These are phyloP conservation scores for Trissolcus japonicus DNA, from an alignment of 2,888 invertebrate species.

Conservation along the genomic window DNA sequence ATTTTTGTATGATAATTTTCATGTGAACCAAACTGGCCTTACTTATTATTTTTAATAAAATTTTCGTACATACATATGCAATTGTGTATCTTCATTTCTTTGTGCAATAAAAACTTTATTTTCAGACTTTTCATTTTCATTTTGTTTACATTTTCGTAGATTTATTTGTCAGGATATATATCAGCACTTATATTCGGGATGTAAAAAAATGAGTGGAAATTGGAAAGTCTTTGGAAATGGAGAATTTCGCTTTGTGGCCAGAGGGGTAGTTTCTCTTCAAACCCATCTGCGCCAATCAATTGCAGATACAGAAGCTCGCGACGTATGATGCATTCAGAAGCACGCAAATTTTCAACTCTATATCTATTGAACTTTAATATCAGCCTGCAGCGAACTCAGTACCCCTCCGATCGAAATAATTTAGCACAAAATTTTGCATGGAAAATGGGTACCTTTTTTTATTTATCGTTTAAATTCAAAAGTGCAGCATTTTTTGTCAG, in stretches of 20 bases:
- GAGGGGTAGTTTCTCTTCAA: slow-evolving; percentile 33
- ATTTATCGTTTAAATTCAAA: too few species aligned
- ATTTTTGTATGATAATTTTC: slow-evolving; percentile 40
- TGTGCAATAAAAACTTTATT: not conserved
- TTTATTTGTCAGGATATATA: not conserved
- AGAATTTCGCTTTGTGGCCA: slow-evolving; percentile 38
- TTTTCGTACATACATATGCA: slow-evolving; percentile 23
- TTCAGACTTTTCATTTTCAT: not conserved
- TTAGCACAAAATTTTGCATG: too few species aligned
- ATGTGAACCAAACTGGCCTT: slow-evolving; percentile 9
- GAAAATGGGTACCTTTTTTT: too few species aligned
- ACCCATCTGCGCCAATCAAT: slow-evolving; percentile 47
- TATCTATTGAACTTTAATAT: slow-evolving; percentile 18
- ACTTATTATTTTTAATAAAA: slow-evolving; percentile 32
- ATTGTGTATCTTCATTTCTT: not conserved
- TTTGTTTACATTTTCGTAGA: not conserved
- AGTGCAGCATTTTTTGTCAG: too few species aligned
- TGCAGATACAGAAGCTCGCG: slow-evolving; percentile 41
- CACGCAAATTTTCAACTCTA: slow-evolving; percentile 30
- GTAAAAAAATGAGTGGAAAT: slow-evolving; percentile 24
- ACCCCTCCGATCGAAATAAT: slow-evolving; percentile 9
- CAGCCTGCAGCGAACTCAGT: slow-evolving; percentile 25
- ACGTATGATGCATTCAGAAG: slow-evolving; percentile 29
- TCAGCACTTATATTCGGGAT: not conserved
- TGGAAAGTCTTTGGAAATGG: slow-evolving; percentile 31